phyloP scores from a whole-genome alignment of 2,888 invertebrate genomes.

The Euplagia quadripunctaria region DNA sequence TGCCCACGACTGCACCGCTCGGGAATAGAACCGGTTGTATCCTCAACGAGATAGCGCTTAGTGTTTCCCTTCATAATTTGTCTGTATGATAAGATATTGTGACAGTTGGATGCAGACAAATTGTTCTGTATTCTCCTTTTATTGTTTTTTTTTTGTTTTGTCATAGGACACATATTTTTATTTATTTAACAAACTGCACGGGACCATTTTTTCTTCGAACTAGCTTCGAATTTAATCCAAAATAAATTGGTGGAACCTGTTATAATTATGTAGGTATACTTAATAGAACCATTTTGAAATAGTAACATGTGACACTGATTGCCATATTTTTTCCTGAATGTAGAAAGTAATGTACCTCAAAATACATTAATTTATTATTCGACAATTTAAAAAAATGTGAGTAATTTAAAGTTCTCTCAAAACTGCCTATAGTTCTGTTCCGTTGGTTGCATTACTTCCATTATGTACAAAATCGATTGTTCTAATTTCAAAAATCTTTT shows the following conservation, averaged over 20 bases:
- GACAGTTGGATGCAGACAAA: conserved; percentile 10
- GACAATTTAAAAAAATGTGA: background rate
- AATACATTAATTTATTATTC: background rate
- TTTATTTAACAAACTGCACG: background rate
- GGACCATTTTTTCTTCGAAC: background rate
- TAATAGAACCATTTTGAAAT: background rate
- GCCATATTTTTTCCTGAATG: too few relatives aligned
- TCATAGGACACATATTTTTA: background rate
- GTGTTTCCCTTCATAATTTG: conserved; percentile 44
- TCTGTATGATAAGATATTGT: conserved; percentile 37
- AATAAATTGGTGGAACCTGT: background rate
- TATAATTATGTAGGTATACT: background rate
- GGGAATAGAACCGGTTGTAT: conserved; percentile 71
- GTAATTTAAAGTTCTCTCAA: background rate
- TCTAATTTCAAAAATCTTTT: background rate
- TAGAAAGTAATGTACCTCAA: background rate
- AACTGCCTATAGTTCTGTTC: background rate
- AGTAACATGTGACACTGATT: too few relatives aligned
- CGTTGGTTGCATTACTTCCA: too few relatives aligned
- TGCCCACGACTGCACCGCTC: conserved; percentile 63
- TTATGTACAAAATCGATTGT: too few relatives aligned
- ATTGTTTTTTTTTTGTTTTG: background rate
- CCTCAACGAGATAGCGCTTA: conserved; percentile 37
- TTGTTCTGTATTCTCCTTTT: background rate
- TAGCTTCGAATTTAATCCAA: background rate